Base-by-base conservation (phyloP, 2,888 invertebrate species). In the Acleris holmiana region DNA sequence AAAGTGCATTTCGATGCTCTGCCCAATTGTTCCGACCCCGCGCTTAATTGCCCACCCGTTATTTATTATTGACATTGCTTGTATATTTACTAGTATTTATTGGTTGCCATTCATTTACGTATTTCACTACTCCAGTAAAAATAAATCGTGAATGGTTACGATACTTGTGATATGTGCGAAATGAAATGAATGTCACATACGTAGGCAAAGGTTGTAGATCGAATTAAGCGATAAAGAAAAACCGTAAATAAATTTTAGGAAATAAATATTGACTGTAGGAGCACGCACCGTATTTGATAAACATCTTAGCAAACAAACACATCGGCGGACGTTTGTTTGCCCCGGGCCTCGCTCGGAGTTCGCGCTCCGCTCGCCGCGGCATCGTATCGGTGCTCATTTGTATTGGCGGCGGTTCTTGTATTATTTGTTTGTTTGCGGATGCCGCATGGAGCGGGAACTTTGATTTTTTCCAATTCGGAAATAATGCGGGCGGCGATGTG, bases 351-450 rank as follows among this genome's bases (percentile, higher is more conserved):
- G 77, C 84, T 73, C 74, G 82, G 84, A 84, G 84, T 88, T 87
- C 86, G 78, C 85, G 87, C 88, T 87, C 88, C 80, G 78, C 78
- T 84, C 85, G 83, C 75, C 73, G 63, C 69, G 47, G 55, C 80
- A 76, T 80, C 85, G 87, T 88, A 89, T 91, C 91, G 86, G 77
- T 88, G 79, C 89, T 91, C 92, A 92, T 92, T 90, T 88, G 89
- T 92, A 91, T 92, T 90, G 90, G 86, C 78, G 79, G 87, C 73
- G 79, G 85, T 75, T 85, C 83, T 80, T 85, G 88, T 88, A 87
- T 91, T 91, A 91, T 91, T 91, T 91, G 88, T 91, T 89, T 91
- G 88, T 90, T 90, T 89, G 86, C 83, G 85, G 83, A 86, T 87
- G 86, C 86, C 85, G 84, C 84, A 87, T 88, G 88, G 85, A 81